Evolutionary conservation across 2,888 invertebrate species (phyloP).

Genomic region (Hydroisotoma schaefferi): DNA sequence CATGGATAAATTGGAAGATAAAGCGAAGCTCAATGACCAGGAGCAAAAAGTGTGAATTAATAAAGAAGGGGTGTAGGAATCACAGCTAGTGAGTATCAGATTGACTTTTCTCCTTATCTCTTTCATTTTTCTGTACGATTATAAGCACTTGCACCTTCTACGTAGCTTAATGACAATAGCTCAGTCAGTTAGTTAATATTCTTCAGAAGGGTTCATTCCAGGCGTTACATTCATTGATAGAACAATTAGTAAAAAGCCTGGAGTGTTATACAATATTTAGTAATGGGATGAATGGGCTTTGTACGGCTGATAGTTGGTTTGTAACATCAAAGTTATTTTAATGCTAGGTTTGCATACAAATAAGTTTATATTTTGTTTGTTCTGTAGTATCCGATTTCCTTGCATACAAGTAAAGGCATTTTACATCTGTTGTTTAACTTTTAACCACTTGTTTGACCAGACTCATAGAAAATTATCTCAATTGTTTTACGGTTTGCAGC

Average conservation of each 20-base stretch:
- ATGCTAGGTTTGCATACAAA: conserved; percentile 45
- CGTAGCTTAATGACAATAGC: not conserved
- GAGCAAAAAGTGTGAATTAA: conserved; percentile 2
- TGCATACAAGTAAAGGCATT: too few relatives aligned
- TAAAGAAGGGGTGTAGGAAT: conserved; percentile 1
- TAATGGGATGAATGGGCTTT: conserved; percentile 11
- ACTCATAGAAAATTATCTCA: too few relatives aligned
- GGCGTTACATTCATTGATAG: conserved; percentile 38
- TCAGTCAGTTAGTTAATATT: too few relatives aligned
- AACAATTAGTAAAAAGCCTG: conserved; percentile 47
- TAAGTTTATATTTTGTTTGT: conserved; percentile 24
- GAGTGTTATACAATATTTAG: conserved; percentile 19
- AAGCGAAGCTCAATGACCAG: not conserved
- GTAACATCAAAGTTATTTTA: conserved; percentile 45
- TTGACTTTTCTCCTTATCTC: conserved; percentile 6
- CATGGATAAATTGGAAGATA: not conserved
- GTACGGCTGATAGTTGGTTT: conserved; percentile 11
- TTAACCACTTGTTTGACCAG: too few relatives aligned
- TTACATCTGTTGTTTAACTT: too few relatives aligned
- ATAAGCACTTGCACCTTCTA: conserved; percentile 8
- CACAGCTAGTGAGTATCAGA: conserved; percentile 4
- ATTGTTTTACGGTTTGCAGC: too few relatives aligned
- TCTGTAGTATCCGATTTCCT: too few relatives aligned
- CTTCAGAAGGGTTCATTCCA: too few relatives aligned
- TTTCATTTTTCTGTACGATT: not conserved